Percentiles rank a stretch among this genome's conserved stretches.
These are phyloP conservation scores for Poeciliopsis retropinna DNA, from an alignment of 2,113 vertebrate species.

Conservation along the genomic window DNA sequence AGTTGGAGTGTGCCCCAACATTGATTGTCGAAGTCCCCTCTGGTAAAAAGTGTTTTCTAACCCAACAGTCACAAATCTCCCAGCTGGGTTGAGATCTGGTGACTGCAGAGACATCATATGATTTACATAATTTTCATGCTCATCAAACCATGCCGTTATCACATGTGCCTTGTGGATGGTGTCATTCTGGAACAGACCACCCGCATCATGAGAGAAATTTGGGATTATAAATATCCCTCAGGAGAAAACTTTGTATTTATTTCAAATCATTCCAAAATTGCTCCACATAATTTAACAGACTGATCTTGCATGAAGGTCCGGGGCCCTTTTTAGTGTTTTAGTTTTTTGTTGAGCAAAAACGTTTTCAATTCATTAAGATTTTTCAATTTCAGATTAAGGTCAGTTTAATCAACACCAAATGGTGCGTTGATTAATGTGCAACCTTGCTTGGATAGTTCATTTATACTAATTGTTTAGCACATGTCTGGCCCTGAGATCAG, in stretches of 20 bases:
- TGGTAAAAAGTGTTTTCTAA: neutral
- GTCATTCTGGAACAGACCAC: neutral
- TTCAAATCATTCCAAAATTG: neutral
- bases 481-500: constrained; percentile 21
- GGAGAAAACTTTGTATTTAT: neutral
- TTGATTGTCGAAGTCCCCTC: neutral
- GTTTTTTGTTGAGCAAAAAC: neutral
- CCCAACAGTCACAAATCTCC: neutral
- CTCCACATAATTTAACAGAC: neutral
- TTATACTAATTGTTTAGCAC: constrained; percentile 12
- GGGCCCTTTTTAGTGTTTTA: too few species aligned
- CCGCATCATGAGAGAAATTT: neutral
- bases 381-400: neutral
- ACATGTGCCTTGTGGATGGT: constrained; percentile 1
- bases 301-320: neutral
- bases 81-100: neutral
- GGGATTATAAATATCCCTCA: neutral
- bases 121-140: neutral
- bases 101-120: constrained; percentile 1
- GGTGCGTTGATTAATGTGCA: constrained; percentile 21
- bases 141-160: neutral
- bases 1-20: neutral
- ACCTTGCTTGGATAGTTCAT: constrained; percentile 1
- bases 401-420: neutral
- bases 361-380: neutral